These are phyloP conservation scores for Muricea muricata DNA, from an alignment of 92 coral and sea anemone species.

Conservation along the genomic window DNA sequence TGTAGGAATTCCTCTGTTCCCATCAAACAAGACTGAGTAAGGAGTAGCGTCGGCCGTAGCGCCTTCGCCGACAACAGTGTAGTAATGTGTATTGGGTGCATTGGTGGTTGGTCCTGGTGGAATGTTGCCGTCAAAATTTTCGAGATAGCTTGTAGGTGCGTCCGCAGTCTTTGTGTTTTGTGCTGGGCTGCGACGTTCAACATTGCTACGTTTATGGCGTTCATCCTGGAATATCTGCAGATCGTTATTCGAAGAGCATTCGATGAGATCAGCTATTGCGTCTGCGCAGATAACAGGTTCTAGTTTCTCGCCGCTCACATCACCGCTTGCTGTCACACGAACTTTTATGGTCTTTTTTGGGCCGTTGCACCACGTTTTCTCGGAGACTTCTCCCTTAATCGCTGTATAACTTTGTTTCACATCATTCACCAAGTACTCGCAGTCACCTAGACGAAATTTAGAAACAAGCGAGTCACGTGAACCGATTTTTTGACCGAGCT, in stretches of 20 bases:
- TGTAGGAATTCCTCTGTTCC: neutral
- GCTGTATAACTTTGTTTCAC: neutral
- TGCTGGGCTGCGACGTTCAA: neutral
- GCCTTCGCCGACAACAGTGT: neutral
- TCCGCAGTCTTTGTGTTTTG: neutral
- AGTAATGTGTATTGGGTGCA: neutral
- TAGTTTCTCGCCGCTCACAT: neutral
- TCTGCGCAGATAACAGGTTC: neutral
- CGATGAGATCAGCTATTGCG: neutral
- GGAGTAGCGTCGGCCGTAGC: neutral
- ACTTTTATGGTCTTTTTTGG: neutral
- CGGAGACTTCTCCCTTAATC: neutral
- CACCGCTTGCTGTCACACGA: neutral
- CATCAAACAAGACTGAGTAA: slow-evolving; percentile 9
- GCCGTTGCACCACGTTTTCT: neutral
- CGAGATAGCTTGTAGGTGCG: neutral
- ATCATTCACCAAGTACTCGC: neutral
- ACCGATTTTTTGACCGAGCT: too few relatives aligned
- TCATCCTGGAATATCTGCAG: neutral
- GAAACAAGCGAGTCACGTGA: too few relatives aligned
- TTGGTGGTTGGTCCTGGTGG: neutral
- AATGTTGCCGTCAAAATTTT: neutral
- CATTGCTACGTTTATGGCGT: neutral
- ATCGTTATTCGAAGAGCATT: neutral
- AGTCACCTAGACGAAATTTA: neutral